Evolutionary conservation across 2,888 invertebrate genomes (phyloP).

Genomic region (Thera obeliscata): DNA sequence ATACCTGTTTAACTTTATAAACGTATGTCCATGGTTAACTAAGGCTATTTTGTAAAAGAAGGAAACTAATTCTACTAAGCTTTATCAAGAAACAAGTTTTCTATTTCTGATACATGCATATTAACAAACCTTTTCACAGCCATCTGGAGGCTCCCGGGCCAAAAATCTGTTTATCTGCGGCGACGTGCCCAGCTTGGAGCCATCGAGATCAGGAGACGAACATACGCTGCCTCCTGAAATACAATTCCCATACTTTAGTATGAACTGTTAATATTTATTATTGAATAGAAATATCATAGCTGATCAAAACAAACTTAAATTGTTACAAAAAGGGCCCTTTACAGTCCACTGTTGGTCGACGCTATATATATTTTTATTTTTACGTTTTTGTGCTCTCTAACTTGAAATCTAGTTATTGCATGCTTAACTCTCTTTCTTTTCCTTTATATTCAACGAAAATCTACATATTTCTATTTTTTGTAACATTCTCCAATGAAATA

Average conservation of each 20-base stretch:
- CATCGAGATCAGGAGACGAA: slow-evolving; percentile 90
- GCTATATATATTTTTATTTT: not conserved
- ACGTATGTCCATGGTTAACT: too few relatives aligned
- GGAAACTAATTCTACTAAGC: too few relatives aligned
- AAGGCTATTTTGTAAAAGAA: too few relatives aligned
- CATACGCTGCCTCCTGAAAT: slow-evolving; percentile 89
- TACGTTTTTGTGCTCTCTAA: too few relatives aligned
- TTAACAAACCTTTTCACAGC: slow-evolving; percentile 89
- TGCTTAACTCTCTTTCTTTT: too few relatives aligned
- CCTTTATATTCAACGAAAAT: too few relatives aligned
- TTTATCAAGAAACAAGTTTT: too few relatives aligned
- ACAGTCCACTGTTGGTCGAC: not conserved
- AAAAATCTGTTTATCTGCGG: slow-evolving; percentile 94
- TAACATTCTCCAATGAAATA: too few relatives aligned
- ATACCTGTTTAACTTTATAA: too few relatives aligned
- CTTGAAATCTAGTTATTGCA: too few relatives aligned
- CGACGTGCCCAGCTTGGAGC: slow-evolving; percentile 89
- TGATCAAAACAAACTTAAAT: not conserved
- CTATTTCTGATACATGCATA: not conserved
- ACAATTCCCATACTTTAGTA: slow-evolving; percentile 11
- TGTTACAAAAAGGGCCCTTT: not conserved
- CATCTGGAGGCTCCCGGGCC: slow-evolving; percentile 94
- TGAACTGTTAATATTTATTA: not conserved
- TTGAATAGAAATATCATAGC: slow-evolving; percentile 8
- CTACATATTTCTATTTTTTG: too few relatives aligned